These are phyloP conservation scores for Anticlea derivata DNA, from an alignment of 2,888 invertebrate genomes.

Conservation along the genomic window DNA sequence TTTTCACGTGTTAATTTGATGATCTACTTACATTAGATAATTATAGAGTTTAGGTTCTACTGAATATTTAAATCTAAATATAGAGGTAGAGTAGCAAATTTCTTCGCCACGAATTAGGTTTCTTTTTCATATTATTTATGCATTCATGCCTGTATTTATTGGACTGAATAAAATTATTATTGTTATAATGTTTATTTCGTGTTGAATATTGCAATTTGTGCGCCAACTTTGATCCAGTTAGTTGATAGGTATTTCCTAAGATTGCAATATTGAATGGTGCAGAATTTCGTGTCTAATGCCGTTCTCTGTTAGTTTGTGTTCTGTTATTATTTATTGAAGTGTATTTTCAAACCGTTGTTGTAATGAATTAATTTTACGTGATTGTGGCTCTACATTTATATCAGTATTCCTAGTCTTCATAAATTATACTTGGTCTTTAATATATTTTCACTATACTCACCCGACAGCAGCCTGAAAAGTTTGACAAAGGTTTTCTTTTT, in stretches of 20 bases:
- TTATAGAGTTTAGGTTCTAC: too few relatives aligned
- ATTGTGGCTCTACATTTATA: neutral
- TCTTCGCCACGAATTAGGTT: too few relatives aligned
- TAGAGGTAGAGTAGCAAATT: too few relatives aligned
- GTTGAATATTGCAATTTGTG: slow-evolving; percentile 54
- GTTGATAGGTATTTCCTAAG: slow-evolving; percentile 60
- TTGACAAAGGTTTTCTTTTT: too few relatives aligned
- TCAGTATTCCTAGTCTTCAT: too few relatives aligned
- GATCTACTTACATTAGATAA: too few relatives aligned
- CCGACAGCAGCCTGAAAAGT: too few relatives aligned
- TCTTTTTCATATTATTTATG: neutral
- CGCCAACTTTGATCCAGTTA: slow-evolving; percentile 66
- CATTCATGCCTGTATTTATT: slow-evolving; percentile 6
- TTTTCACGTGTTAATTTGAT: too few relatives aligned
- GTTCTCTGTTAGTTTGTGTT: slow-evolving; percentile 42
- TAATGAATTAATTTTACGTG: too few relatives aligned
- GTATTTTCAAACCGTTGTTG: neutral
- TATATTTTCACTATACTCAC: too few relatives aligned
- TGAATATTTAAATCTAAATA: too few relatives aligned
- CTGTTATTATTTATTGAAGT: slow-evolving; percentile 16
- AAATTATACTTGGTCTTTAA: too few relatives aligned
- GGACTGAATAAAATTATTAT: slow-evolving; percentile 25
- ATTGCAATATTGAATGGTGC: slow-evolving; percentile 68
- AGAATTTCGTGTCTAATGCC: slow-evolving; percentile 58
- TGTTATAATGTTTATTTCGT: slow-evolving; percentile 50